Conservation (phyloP, 1,140 invertebrate genomes). For the Ganaspis sp. region DNA sequence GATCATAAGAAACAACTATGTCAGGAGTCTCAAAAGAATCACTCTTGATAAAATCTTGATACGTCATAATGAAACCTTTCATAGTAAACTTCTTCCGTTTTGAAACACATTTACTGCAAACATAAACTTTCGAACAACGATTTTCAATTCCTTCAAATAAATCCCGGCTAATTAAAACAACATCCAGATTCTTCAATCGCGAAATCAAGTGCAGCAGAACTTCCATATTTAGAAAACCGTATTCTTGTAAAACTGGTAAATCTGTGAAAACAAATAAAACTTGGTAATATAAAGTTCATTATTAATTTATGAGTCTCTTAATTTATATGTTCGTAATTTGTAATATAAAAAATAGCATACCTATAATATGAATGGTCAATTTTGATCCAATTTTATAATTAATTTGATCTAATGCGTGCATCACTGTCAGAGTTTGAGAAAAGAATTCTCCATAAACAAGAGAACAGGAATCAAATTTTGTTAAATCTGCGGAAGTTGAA, state of each 20-base stretch:
- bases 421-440: background rate
- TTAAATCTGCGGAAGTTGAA: background rate
- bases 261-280: background rate
- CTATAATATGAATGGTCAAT: background rate
- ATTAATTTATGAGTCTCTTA: no score
- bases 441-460: background rate
- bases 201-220: background rate
- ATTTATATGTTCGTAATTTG: no score
- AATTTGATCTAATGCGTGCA: background rate
- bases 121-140: background rate
- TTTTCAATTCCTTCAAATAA: background rate
- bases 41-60: background rate
- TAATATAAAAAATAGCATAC: background rate
- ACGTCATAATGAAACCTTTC: background rate
- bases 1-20: background rate
- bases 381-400: background rate
- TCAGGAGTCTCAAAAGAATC: background rate
- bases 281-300: no score
- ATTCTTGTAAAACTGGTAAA: background rate
- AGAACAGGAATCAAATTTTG: background rate
- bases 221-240: background rate
- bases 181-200: background rate
- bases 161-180: background rate
- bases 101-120: background rate
- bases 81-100: background rate